Conservation (phyloP, 2,113 vertebrate genomes). For the Melierax canorus region DNA sequence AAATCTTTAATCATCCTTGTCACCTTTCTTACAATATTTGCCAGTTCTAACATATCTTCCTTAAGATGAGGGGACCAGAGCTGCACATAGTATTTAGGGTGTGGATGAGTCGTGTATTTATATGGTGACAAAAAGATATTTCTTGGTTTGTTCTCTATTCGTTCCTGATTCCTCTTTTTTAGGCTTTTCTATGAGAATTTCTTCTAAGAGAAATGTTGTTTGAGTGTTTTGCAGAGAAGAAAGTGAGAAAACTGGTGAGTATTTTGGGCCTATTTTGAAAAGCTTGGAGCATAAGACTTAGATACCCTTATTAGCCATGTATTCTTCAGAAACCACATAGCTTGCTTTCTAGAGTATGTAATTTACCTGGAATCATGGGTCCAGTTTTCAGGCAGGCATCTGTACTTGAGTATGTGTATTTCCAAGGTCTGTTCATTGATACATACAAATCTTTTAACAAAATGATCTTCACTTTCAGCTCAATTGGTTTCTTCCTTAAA, state of each 20-base stretch:
- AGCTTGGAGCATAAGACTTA: not conserved
- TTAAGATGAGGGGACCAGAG: not conserved
- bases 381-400: not conserved
- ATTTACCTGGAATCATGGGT: not conserved
- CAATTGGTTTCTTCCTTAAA: not conserved
- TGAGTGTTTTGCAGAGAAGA: not conserved
- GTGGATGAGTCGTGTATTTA: not conserved
- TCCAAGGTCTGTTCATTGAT: not conserved
- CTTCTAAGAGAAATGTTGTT: not conserved
- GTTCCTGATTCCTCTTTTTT: not conserved
- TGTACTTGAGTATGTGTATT: not conserved
- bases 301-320: not conserved
- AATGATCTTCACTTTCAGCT: not conserved
- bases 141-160: not conserved
- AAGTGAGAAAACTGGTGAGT: not conserved
- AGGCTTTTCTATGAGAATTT: not conserved
- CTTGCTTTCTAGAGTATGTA: not conserved
- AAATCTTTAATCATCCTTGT: not conserved
- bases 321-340: not conserved
- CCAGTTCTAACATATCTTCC: not conserved
- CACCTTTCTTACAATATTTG: not conserved
- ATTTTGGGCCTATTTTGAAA: not conserved
- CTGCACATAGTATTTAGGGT: not conserved
- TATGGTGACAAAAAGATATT: not conserved
- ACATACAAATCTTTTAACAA: not conserved